Percentiles rank a stretch among this genome's conserved stretches.
phyloP scores from a whole-genome alignment of 1,140 invertebrate species.

The Lepeophtheirus salmonis region DNA sequence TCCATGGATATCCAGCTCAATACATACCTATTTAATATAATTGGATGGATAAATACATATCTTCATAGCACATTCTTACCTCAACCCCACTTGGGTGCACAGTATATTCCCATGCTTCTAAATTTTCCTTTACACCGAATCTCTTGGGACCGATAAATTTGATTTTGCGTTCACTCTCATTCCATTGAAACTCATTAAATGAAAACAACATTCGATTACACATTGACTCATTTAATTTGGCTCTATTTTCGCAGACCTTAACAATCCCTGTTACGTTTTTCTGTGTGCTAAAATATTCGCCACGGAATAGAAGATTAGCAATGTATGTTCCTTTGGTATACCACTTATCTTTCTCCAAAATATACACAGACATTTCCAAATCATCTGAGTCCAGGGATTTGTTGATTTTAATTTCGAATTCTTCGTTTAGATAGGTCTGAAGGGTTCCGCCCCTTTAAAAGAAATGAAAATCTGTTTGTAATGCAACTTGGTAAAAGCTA shows the following conservation, averaged over 20 bases:
- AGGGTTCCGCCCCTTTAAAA: neutral
- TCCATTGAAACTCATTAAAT: neutral
- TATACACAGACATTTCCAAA: neutral
- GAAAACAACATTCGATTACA: neutral
- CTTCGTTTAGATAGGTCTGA: neutral
- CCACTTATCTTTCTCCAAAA: neutral
- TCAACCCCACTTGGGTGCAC: neutral
- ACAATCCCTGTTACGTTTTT: neutral
- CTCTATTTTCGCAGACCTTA: neutral
- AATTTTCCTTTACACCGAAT: neutral
- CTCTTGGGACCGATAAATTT: neutral
- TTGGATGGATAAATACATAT: neutral
- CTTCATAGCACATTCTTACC: neutral
- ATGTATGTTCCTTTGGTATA: neutral
- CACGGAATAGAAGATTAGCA: neutral
- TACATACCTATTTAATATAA: neutral
- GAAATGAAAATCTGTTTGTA: neutral
- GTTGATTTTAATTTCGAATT: neutral
- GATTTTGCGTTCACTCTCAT: neutral
- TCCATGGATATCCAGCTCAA: neutral
- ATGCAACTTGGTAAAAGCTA: too few species aligned
- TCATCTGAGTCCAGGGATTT: neutral
- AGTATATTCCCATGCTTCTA: neutral
- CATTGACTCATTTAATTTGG: neutral
- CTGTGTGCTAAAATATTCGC: neutral